Evolutionary conservation across 2,888 invertebrate genomes (phyloP).

Genomic region (Glyphotaelius pellucidus): DNA sequence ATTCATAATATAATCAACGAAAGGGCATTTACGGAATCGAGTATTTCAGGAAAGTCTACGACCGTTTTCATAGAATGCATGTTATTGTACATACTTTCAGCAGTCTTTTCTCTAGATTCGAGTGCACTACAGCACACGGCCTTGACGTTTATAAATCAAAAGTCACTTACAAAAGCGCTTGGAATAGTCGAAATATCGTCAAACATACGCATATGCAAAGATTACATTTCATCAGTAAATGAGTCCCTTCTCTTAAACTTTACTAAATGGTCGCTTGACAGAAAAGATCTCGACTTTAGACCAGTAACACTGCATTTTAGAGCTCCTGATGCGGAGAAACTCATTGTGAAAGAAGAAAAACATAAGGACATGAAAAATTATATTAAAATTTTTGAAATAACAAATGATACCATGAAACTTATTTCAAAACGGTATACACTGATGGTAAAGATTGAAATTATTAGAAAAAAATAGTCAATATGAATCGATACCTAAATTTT

Average conservation of each 20-base stretch:
- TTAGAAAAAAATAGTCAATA: too few species aligned
- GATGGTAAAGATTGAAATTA: neutral
- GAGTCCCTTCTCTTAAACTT: neutral
- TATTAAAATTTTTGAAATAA: neutral
- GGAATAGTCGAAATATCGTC: neutral
- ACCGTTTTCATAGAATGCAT: neutral
- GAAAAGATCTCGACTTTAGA: neutral
- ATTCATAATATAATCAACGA: neutral
- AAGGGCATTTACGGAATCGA: neutral
- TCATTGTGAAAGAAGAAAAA: neutral
- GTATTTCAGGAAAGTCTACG: neutral
- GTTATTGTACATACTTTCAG: neutral
- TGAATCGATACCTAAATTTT: too few species aligned
- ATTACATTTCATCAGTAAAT: slow-evolving; percentile 7
- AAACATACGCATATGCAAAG: neutral
- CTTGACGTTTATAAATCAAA: neutral
- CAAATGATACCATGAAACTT: neutral
- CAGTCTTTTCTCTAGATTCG: neutral
- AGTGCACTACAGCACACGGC: neutral
- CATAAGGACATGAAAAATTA: neutral
- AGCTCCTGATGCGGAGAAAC: neutral
- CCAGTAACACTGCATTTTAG: neutral
- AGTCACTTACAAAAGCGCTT: neutral
- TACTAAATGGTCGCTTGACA: neutral
- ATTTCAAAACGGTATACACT: slow-evolving; percentile 10